Base-by-base conservation (phyloP, 2,113 vertebrate genomes). In the Nymphicus hollandicus region DNA sequence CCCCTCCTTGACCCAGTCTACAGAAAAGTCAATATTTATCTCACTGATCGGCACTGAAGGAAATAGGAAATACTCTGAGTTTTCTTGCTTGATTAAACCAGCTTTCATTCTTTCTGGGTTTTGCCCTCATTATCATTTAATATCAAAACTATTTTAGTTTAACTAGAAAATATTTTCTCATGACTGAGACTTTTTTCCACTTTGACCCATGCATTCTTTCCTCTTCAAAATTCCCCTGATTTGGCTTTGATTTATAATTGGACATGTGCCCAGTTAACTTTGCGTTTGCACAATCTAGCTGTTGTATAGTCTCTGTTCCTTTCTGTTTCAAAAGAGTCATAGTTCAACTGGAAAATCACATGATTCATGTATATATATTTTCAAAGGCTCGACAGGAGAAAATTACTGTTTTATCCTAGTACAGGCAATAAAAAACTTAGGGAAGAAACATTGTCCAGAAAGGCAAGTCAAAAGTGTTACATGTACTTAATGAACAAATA, bases 201-300 rank as follows among this genome's bases (percentile, higher is more conserved):
- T 89, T 91, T 95, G 92, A 96, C 94, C 95, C 96, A 56, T 71
- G 81, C 84, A 96, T 97, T 96, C 91, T 96, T 97, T 97, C 95
- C 94, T 97, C 95, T 95, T 93, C 86, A 97, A 96, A 97, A 97
- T 97, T 94, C 86, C 85, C 44, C 95, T 90, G 64, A 88, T 96
- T 93, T 92, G 95, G 82, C 93, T 96, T 96, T 93, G 89, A 93
- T 96, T 94, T 97, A 82, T 72, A 88, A 43, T 35, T 97, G 88
- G 94, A 97, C 78, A 50, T 64, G 33, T 91, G 88, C 95, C 88
- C 91, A 95, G 70, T 76, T 95, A 80, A 81, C 76, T 92, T 93
- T 61, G 61, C 3, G 2, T 96, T 97, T 95, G 69, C 86, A 93
- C 88, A 79, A 60, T 96, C 70, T 84, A 91, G 50, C 83, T 91